Conservation (phyloP, 2,797 vertebrate genomes). For the Picus viridis region DNA sequence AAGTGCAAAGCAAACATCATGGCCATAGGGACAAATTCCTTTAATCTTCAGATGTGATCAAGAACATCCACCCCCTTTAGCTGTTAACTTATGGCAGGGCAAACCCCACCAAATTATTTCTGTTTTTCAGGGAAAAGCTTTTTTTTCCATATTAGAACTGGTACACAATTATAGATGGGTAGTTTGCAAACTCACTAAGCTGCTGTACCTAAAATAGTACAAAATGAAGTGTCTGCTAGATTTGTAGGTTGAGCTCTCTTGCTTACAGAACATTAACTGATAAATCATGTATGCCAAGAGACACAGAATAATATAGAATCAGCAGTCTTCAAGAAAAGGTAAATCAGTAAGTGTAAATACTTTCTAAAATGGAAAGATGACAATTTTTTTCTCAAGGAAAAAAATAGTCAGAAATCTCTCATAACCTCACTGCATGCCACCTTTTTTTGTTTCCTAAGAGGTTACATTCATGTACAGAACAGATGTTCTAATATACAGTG, state of each 20-base stretch:
- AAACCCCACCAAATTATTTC: neutral
- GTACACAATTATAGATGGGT: neutral
- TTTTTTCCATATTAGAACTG: neutral
- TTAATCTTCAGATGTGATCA: neutral
- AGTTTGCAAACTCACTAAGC: neutral
- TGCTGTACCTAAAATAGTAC: neutral
- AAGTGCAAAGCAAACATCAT: neutral
- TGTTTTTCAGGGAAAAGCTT: neutral
- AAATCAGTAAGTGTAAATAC: neutral
- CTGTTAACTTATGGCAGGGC: fast-evolving
- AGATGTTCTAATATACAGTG: neutral
- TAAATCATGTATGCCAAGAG: neutral
- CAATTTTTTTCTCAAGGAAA: neutral
- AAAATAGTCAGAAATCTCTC: neutral
- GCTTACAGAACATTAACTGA: neutral
- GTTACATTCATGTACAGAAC: neutral
- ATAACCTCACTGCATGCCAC: neutral
- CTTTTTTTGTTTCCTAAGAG: neutral
- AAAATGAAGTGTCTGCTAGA: neutral
- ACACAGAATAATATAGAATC: neutral
- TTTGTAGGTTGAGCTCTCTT: neutral
- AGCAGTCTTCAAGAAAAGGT: neutral
- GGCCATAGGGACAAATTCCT: neutral
- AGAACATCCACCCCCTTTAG: neutral
- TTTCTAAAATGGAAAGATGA: neutral